Percentiles rank a stretch among this genome's conserved stretches.
phyloP scores from a whole-genome alignment of 2,888 invertebrate species.

The Thymelicus sylvestris region DNA sequence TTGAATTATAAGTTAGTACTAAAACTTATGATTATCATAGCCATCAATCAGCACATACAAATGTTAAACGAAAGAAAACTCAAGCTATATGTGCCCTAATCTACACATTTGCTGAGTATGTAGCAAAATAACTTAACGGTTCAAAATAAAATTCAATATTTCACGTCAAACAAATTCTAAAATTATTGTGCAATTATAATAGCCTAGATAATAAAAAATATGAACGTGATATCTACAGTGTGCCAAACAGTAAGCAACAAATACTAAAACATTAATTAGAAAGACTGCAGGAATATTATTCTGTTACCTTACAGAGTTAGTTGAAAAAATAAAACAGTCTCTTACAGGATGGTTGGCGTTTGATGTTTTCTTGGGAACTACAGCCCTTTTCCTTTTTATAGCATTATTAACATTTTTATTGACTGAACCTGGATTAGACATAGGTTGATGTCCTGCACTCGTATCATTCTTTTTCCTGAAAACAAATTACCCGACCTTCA shows the following conservation, averaged over 20 bases:
- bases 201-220: conserved; percentile 14
- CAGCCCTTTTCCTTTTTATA: conserved; percentile 75
- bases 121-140: background rate
- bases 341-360: conserved; percentile 71
- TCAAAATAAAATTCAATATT: conserved; percentile 2
- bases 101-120: background rate
- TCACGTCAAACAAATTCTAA: conserved; percentile 14
- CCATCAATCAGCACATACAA: conserved; percentile 12
- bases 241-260: conserved; percentile 36
- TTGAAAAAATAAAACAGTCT: conserved; percentile 42
- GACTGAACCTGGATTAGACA: conserved; percentile 57
- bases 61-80: conserved; percentile 3
- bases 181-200: conserved; percentile 22
- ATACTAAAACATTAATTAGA: conserved; percentile 34
- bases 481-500: conserved; percentile 41
- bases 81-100: background rate
- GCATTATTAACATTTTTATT: conserved; percentile 69
- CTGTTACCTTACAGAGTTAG: conserved; percentile 39
- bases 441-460: conserved; percentile 61
- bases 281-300: conserved; percentile 38
- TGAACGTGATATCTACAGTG: conserved; percentile 28
- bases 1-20: background rate
- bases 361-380: conserved; percentile 73
- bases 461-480: conserved; percentile 83
- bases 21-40: background rate